Evolutionary conservation across 2,113 vertebrate genomes (phyloP).

Genomic region (Passerina amoena): DNA sequence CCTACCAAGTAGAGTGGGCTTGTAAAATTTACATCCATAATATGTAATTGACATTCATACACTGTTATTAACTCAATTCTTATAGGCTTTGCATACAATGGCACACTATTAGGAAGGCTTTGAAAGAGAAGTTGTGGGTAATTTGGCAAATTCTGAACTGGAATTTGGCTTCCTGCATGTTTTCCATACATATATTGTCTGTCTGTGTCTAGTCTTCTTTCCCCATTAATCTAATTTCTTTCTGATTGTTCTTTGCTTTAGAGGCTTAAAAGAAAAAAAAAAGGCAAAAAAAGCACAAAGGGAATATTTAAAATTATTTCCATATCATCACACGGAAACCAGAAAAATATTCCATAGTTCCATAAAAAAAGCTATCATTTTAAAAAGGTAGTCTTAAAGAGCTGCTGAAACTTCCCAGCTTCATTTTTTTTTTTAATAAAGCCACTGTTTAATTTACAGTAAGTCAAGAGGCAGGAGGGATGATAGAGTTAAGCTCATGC

Average conservation of each 20-base stretch:
- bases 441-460: constrained; percentile 53
- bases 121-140: background rate
- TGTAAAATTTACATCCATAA: constrained; percentile 5
- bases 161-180: background rate
- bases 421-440: background rate
- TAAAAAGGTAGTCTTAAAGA: background rate
- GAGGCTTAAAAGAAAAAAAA: background rate
- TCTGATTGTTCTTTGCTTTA: background rate
- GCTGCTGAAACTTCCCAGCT: background rate
- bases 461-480: constrained; percentile 32
- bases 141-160: constrained; percentile 13
- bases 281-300: accelerated
- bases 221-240: constrained; percentile 27
- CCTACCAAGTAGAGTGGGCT: background rate
- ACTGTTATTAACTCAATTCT: constrained; percentile 8
- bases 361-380: background rate
- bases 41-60: background rate
- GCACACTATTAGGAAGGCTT: background rate
- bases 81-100: background rate
- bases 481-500: constrained; percentile 51
- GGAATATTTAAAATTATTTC: background rate
- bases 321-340: background rate
- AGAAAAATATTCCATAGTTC: background rate
- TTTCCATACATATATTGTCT: constrained; percentile 7
- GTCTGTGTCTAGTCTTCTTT: background rate